phyloP scores from a whole-genome alignment of 2,888 invertebrate genomes.

The Thymelicus acteon region DNA sequence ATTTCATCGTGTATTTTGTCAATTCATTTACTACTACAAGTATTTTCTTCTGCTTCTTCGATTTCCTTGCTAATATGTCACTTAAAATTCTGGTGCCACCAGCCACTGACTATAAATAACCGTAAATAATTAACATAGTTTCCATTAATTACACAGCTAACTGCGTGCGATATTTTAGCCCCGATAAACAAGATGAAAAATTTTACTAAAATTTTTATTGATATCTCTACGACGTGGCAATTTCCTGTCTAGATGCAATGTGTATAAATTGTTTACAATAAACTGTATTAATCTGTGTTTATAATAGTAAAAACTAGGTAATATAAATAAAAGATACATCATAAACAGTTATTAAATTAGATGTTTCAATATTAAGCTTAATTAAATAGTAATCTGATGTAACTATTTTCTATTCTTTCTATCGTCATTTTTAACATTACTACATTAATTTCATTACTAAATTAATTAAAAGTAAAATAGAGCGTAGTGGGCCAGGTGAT shows the following conservation, averaged over 20 bases:
- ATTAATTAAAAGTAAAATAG: too few relatives aligned
- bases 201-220: conserved; percentile 28
- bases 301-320: neutral
- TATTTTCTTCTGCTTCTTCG: too few relatives aligned
- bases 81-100: neutral
- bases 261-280: conserved; percentile 24
- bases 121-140: conserved; percentile 31
- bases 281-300: conserved; percentile 3
- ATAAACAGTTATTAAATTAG: neutral
- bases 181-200: conserved; percentile 37
- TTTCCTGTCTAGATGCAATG: conserved; percentile 24
- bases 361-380: too few relatives aligned
- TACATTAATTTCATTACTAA: too few relatives aligned
- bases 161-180: conserved; percentile 23
- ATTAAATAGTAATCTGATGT: too few relatives aligned
- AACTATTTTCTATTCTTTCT: too few relatives aligned
- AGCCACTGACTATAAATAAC: conserved; percentile 34
- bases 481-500: too few relatives aligned
- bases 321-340: neutral
- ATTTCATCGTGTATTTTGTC: too few relatives aligned
- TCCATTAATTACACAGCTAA: conserved; percentile 19
- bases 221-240: conserved; percentile 25
- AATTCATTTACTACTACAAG: too few relatives aligned
- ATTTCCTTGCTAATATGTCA: too few relatives aligned
- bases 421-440: too few relatives aligned